Base-by-base conservation (phyloP, 2,888 invertebrate species). In the Panopea generosa region DNA sequence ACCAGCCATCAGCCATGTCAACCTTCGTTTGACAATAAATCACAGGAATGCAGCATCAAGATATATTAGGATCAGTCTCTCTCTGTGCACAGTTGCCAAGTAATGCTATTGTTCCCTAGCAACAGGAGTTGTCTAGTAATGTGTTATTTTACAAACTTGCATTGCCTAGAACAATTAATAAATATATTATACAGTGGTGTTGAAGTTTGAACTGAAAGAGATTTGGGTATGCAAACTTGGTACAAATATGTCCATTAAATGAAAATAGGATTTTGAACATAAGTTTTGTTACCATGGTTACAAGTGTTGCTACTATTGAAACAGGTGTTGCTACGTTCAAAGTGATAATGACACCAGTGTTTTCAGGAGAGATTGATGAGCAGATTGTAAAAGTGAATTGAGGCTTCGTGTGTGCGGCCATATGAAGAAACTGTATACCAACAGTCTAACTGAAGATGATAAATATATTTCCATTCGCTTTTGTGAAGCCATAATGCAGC, bases 1-100 rank as follows among this genome's bases (percentile, higher is more conserved):
- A 85, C 43, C 76, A 80, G 33, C 84, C 96, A 40, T 93, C 94
- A 85, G 96, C 96, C 93, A 96, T 97, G 94, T 96, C 97, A 89
- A 97, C 97, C 43, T 94, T 94, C 83, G 94, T 94, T 75, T 94
- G 87, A 82, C 76, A 77, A 66, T 74, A 63, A 75, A 62, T 24
- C 24, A 60, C 77, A 76, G 76, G 76, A 69, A 69, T 76, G 76
- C 73, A 45, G 73, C 76, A 72, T 47, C 20, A 66, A 16, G 20
- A 18, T 20, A 24, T 24, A 50, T 50, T 18, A 22, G 18, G n/a
- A 20, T 50, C 50, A 22, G 50, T 11, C 20, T 24, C 50, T 24
- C 47, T 24, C 18, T 18, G 20, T n/a, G 11, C 24, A 18, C 24
- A 24, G 50, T 50, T 50, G 50, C 50, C 50, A 20, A 22, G 50